These are phyloP conservation scores for Nothocercus julius DNA, from an alignment of 2,113 vertebrate species.

Conservation along the genomic window DNA sequence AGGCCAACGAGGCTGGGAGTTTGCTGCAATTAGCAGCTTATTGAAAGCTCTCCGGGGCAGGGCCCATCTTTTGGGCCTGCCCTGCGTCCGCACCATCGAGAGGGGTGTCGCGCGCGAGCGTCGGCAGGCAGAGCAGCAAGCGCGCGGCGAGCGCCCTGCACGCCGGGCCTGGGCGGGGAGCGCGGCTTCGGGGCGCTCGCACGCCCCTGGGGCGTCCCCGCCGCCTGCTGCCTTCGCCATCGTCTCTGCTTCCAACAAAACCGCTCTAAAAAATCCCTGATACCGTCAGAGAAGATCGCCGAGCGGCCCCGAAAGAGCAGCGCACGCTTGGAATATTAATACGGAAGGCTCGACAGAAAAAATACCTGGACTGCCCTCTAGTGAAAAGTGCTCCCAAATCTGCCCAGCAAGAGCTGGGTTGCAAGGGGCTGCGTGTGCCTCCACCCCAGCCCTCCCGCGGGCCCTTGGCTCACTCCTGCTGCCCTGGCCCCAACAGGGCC, in stretches of 20 bases:
- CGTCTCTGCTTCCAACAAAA: neutral
- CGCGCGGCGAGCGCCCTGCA: fast-evolving
- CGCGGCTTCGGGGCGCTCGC: fast-evolving
- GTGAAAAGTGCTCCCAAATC: neutral
- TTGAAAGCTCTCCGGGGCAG: neutral
- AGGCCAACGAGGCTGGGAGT: neutral
- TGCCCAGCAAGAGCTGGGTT: neutral
- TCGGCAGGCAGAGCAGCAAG: fast-evolving
- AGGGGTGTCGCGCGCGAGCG: fast-evolving
- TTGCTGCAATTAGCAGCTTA: neutral
- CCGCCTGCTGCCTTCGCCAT: neutral
- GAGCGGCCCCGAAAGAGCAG: neutral
- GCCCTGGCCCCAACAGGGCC: too few relatives aligned
- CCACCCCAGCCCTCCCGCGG: neutral
- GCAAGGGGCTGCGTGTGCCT: neutral
- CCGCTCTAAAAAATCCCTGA: neutral
- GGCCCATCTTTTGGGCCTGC: too few relatives aligned
- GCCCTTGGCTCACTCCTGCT: too few relatives aligned
- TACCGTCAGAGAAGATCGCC: neutral
- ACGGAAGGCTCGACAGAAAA: neutral
- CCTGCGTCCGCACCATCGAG: fast-evolving
- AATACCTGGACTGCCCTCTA: conserved; percentile 71
- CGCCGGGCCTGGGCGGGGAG: fast-evolving
- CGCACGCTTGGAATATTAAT: conserved; percentile 16
- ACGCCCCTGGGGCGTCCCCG: neutral